These are phyloP conservation scores for Haliclona indistincta DNA, from an alignment of 37 sponge, comb jelly and placozoan species.

Conservation along the genomic window DNA sequence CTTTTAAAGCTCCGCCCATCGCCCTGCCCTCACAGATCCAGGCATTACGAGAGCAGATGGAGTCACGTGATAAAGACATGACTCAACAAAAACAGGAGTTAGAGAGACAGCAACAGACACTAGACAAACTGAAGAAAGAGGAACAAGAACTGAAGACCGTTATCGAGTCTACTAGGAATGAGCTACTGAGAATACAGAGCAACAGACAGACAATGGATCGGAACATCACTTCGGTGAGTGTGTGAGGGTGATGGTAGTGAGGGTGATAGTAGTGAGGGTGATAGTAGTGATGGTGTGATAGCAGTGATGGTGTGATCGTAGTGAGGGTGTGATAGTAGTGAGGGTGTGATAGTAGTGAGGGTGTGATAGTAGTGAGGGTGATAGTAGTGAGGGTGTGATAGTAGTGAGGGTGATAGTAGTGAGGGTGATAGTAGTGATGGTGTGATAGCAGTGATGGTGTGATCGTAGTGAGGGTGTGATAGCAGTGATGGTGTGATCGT, in stretches of 20 bases:
- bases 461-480: too few relatives aligned
- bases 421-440: too few relatives aligned
- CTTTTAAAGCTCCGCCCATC: neutral
- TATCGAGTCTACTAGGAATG: slow-evolving; percentile 39
- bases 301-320: too few relatives aligned
- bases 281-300: too few relatives aligned
- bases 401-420: too few relatives aligned
- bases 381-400: too few relatives aligned
- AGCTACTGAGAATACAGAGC: slow-evolving; percentile 54
- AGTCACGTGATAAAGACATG: neutral
- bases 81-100: slow-evolving; percentile 50
- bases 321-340: too few relatives aligned
- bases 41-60: neutral
- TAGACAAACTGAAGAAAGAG: slow-evolving; percentile 52
- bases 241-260: neutral
- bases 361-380: too few relatives aligned
- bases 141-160: slow-evolving; percentile 58
- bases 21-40: neutral
- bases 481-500: too few relatives aligned
- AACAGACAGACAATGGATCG: slow-evolving; percentile 26
- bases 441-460: too few relatives aligned
- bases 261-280: too few relatives aligned
- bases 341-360: too few relatives aligned
- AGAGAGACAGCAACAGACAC: slow-evolving; percentile 40
- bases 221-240: slow-evolving; percentile 51